A percentile compares a stretch with the other conserved stretches of the same genome.
Conservation (phyloP, 2,113 vertebrate genomes). For the Acinonyx jubatus region DNA sequence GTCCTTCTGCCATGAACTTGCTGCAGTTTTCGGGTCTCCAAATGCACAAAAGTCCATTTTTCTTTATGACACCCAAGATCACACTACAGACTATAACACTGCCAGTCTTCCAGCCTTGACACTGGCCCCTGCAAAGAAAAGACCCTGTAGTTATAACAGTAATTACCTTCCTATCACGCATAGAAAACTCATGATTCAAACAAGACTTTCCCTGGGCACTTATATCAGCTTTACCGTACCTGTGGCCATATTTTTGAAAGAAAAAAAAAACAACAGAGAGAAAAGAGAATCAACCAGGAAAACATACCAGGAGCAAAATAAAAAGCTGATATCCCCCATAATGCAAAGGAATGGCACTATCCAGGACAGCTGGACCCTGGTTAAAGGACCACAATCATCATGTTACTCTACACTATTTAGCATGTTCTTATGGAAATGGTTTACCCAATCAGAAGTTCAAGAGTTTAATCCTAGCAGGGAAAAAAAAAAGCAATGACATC, state of each 20-base stretch:
- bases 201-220: not conserved
- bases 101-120: not conserved
- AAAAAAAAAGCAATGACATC: not conserved
- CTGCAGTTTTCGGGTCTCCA: constrained; percentile 53
- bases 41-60: constrained; percentile 49
- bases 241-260: not conserved
- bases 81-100: not conserved
- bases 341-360: not conserved
- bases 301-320: not conserved
- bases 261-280: not conserved
- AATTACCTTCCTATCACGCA: not conserved
- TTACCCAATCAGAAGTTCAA: not conserved
- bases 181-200: constrained; percentile 21
- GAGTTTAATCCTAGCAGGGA: not conserved
- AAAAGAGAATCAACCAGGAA: not conserved
- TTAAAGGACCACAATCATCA: rapidly evolving
- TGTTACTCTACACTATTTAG: not conserved
- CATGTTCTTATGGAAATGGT: not conserved
- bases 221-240: constrained; percentile 29
- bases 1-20: constrained; percentile 49
- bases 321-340: not conserved
- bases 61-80: constrained; percentile 57
- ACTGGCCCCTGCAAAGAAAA: not conserved
- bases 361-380: not conserved
- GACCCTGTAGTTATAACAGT: not conserved